Evolutionary conservation across 2,888 invertebrate species (phyloP).

Genomic region (Phragmatobia fuliginosa): DNA sequence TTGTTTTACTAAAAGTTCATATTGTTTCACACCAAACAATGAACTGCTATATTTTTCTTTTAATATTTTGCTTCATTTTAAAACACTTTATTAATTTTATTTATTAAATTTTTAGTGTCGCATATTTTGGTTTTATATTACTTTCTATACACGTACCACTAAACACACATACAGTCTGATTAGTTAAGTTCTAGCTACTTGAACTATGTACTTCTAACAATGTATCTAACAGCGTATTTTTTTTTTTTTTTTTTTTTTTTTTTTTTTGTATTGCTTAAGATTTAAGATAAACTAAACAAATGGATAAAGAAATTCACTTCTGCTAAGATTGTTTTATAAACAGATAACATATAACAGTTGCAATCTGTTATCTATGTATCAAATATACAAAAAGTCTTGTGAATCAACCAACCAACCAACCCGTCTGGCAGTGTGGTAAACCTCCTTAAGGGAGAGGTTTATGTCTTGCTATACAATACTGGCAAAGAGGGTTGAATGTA

Average conservation of each 20-base stretch:
- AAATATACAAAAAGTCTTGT: neutral
- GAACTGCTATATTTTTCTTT: neutral
- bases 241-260: too few relatives aligned
- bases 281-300: neutral
- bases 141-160: neutral
- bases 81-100: neutral
- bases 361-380: neutral
- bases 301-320: neutral
- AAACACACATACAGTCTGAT: neutral
- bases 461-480: too few relatives aligned
- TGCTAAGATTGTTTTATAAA: neutral
- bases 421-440: too few relatives aligned
- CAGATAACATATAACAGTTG: too few relatives aligned
- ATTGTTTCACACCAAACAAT: neutral
- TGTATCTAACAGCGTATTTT: too few relatives aligned
- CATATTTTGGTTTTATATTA: neutral
- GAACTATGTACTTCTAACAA: too few relatives aligned
- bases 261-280: too few relatives aligned
- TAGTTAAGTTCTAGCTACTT: neutral
- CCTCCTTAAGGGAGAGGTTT: too few relatives aligned
- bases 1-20: neutral
- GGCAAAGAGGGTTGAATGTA: too few relatives aligned
- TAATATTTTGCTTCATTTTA: neutral
- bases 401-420: neutral
- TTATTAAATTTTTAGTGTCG: too few relatives aligned